Evolutionary conservation across 1,140 invertebrate genomes (phyloP).

Genomic region (Protaetia brevitarsis): DNA sequence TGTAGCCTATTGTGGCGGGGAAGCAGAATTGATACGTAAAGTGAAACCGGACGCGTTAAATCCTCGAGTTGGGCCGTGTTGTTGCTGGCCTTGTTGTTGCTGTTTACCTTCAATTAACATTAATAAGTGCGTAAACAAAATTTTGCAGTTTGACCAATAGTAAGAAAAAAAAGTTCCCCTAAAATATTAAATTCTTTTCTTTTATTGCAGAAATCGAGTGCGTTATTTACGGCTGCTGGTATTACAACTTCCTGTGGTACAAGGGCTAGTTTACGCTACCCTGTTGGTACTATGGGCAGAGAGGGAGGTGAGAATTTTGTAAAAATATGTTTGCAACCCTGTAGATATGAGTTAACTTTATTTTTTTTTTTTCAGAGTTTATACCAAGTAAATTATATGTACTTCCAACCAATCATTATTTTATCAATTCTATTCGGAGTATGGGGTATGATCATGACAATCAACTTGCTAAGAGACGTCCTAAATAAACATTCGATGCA

Average conservation of each 20-base stretch:
- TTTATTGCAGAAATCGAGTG: slow-evolving; percentile 49
- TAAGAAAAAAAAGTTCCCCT: not conserved
- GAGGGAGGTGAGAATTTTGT: slow-evolving; percentile 52
- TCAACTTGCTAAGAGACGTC: slow-evolving; percentile 50
- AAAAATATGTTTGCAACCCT: not conserved
- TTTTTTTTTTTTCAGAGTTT: slow-evolving; percentile 53
- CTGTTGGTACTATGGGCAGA: slow-evolving; percentile 60
- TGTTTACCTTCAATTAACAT: slow-evolving; percentile 54
- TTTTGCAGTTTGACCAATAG: not conserved
- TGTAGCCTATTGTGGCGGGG: slow-evolving; percentile 59
- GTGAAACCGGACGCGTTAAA: slow-evolving; percentile 52
- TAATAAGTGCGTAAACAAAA: slow-evolving; percentile 52
- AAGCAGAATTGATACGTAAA: slow-evolving; percentile 55
- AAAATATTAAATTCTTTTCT: not conserved
- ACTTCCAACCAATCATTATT: slow-evolving; percentile 57
- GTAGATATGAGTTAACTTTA: no score
- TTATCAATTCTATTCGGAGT: slow-evolving; percentile 60
- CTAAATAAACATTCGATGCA: slow-evolving; percentile 46
- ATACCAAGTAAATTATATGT: slow-evolving; percentile 58
- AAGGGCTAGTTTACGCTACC: slow-evolving; percentile 55
- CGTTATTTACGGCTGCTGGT: slow-evolving; percentile 54
- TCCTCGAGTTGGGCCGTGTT: slow-evolving; percentile 58
- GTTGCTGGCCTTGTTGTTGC: slow-evolving; percentile 61
- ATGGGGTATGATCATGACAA: slow-evolving; percentile 61
- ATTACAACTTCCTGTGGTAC: slow-evolving; percentile 58